Base-by-base conservation (phyloP, 1,140 invertebrate genomes). In the Pemphigus obesinymphae region DNA sequence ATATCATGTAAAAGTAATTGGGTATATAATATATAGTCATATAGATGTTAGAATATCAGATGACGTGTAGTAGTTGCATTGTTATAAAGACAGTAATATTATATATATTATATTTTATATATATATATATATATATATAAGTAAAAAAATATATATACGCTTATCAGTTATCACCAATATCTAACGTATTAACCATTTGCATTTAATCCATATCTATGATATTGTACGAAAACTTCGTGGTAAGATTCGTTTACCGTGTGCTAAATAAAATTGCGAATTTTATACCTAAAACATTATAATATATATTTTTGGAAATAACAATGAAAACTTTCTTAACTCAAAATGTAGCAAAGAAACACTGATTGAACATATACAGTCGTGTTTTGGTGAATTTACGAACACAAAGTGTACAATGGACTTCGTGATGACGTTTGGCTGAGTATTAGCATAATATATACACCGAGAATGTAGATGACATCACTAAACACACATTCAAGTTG, bases 361-460 rank as follows among this genome's bases (percentile, higher is more conserved):
- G 23, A 70, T 70, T 70, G n/a, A 70, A 70, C 37, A 40, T 23
- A 26, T 15, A 68, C n/a, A 43, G 13, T 45, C 40, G 6, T 70
- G 40, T 45, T 45, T 11, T 17, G 40, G 13, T 23, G 68, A 70
- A 70, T 26, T 29, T 26, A 5, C 37, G 20, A 70, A 70, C 68
- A 10, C n/a, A 13, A 11, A 7, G 43, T 45, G 7, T 29, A 70
- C 68, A 70, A 70, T 70, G 15, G 68, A 70, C 23, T 70, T 13
- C 23, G 40, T 70, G 40, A 70, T 70, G 68, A 45, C 23, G 45
- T 70, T 70, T 70, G 23, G 40, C 37, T 13, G 15, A 43, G 23
- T 45, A 70, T 70, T 70, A 70, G 15, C 68, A 70, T 70, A 70
- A 70, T 45, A 26, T 70, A 70, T 70, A 45, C 68, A n/a, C 23